A percentile compares a stretch with the other conserved stretches of the same genome.
These are phyloP conservation scores for Metaphire vulgaris DNA, from an alignment of 1,140 invertebrate species.

Conservation along the genomic window DNA sequence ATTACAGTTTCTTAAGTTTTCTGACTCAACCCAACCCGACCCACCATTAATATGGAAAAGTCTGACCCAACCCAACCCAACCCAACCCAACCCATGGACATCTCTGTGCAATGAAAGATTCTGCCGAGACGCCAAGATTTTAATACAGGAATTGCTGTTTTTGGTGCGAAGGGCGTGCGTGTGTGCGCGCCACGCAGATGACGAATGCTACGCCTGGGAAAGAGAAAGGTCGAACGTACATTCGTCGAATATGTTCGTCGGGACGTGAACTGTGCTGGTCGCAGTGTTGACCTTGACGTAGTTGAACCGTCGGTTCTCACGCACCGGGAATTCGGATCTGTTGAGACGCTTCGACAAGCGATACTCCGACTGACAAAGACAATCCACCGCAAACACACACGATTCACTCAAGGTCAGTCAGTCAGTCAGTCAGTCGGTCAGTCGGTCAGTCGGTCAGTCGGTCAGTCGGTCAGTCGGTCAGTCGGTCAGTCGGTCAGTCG, in stretches of 20 bases:
- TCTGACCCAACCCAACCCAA: too few relatives aligned
- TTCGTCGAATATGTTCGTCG: slow-evolving; percentile 85
- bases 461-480: too few relatives aligned
- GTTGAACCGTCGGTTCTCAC: slow-evolving; percentile 70
- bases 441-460: not conserved
- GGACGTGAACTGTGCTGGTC: slow-evolving; percentile 81
- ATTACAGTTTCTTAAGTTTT: too few relatives aligned
- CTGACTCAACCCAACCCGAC: too few relatives aligned
- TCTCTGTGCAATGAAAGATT: not conserved
- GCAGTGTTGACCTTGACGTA: slow-evolving; percentile 72
- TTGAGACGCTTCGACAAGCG: slow-evolving; percentile 46
- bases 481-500: too few relatives aligned
- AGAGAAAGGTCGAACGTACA: too few relatives aligned
- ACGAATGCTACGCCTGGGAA: slow-evolving; percentile 22
- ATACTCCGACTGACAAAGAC: slow-evolving; percentile 39
- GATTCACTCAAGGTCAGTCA: not conserved
- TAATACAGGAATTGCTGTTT: not conserved
- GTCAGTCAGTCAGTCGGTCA: not conserved
- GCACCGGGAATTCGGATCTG: slow-evolving; percentile 47
- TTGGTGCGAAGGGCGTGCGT: not conserved
- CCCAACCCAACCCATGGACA: too few relatives aligned
- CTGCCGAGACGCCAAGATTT: not conserved
- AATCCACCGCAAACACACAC: not conserved
- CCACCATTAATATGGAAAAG: too few relatives aligned
- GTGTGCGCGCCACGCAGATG: not conserved